Evolutionary conservation across 2,888 invertebrate genomes (phyloP).

Genomic region (Gerosis bhagava): DNA sequence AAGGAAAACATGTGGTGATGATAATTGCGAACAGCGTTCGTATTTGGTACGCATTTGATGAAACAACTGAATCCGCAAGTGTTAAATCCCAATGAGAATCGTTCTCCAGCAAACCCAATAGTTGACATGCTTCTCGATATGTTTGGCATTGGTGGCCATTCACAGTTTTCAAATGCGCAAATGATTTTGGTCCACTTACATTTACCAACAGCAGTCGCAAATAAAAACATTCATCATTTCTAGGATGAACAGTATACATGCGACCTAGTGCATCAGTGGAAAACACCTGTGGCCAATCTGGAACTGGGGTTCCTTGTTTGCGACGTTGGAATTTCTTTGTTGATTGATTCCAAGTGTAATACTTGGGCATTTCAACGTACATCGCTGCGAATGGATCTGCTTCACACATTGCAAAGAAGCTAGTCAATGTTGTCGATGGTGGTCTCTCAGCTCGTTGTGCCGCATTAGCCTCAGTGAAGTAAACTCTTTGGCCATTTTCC

Average conservation of each 20-base stretch:
- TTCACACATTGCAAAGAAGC: conserved; percentile 31
- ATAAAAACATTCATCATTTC: conserved; percentile 18
- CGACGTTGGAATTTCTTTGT: conserved; percentile 28
- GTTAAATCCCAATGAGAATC: conserved; percentile 36
- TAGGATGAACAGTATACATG: conserved; percentile 50
- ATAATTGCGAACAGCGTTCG: conserved; percentile 37
- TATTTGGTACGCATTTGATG: conserved; percentile 38
- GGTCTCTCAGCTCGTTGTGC: conserved; percentile 30
- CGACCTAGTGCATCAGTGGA: conserved; percentile 44
- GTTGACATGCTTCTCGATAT: conserved; percentile 39
- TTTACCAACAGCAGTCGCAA: conserved; percentile 7
- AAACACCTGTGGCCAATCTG: conserved; percentile 38
- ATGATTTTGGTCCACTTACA: conserved; percentile 39
- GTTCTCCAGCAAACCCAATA: conserved; percentile 38
- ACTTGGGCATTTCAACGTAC: conserved; percentile 27
- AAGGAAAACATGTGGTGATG: conserved; percentile 8
- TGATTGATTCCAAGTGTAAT: conserved; percentile 31
- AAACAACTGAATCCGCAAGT: conserved; percentile 38
- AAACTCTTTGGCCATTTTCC: neutral
- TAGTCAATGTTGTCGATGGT: conserved; percentile 36
- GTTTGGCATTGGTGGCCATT: conserved; percentile 34
- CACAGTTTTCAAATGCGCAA: conserved; percentile 34
- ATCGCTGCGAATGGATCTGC: neutral
- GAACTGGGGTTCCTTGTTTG: conserved; percentile 30
- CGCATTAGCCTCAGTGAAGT: conserved; percentile 20